Evolutionary conservation across 1,140 invertebrate species (phyloP).

Genomic region (Diploscapter pachys): DNA sequence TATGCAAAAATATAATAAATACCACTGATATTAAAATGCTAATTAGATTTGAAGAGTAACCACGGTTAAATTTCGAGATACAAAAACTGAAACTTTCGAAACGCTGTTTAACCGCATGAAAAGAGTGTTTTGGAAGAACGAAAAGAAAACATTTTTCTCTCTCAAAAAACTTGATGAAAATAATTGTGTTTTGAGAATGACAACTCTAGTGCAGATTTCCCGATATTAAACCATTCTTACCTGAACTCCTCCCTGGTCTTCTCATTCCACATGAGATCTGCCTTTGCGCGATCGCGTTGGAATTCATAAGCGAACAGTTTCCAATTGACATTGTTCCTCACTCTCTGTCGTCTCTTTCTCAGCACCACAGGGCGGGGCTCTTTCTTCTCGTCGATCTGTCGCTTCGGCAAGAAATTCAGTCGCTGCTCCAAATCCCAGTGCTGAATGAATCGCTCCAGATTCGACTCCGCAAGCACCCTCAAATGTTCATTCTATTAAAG

Average conservation of each 20-base stretch:
- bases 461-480: constrained; percentile 64
- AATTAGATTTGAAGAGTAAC: too few relatives aligned
- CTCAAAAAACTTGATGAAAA: too few relatives aligned
- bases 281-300: constrained; percentile 84
- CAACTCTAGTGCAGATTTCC: too few relatives aligned
- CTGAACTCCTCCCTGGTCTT: constrained; percentile 86
- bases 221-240: background rate
- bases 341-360: constrained; percentile 75
- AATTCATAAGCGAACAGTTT: constrained; percentile 84
- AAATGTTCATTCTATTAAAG: constrained; percentile 40
- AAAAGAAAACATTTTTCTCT: too few relatives aligned
- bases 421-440: constrained; percentile 81
- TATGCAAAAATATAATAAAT: too few relatives aligned
- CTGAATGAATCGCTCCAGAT: constrained; percentile 72
- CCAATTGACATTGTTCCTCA: constrained; percentile 84
- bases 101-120: too few relatives aligned
- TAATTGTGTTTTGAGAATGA: background rate
- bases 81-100: too few relatives aligned
- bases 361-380: constrained; percentile 78
- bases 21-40: too few relatives aligned
- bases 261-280: constrained; percentile 85
- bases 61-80: too few relatives aligned
- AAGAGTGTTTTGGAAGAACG: too few relatives aligned
- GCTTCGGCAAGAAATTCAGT: constrained; percentile 62
- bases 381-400: constrained; percentile 43